These are phyloP conservation scores for Microplitis deprimator DNA, from an alignment of 2,888 invertebrate genomes.

Conservation along the genomic window DNA sequence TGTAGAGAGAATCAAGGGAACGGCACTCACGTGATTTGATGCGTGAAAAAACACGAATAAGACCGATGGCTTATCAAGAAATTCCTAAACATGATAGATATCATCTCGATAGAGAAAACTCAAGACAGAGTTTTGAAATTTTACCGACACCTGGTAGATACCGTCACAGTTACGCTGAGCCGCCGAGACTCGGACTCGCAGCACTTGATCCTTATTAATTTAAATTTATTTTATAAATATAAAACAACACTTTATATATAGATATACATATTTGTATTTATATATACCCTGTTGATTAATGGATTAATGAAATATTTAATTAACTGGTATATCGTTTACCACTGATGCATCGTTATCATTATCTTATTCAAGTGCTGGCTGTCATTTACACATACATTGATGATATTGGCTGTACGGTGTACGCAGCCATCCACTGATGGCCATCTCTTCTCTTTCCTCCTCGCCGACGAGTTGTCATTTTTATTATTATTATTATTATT, in stretches of 20 bases:
- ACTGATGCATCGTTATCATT: slow-evolving; percentile 40
- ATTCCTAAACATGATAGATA: slow-evolving; percentile 74
- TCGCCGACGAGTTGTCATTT: slow-evolving; percentile 3
- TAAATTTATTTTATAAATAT: slow-evolving; percentile 14
- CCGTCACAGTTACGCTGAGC: slow-evolving; percentile 69
- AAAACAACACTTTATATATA: not conserved
- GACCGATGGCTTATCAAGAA: slow-evolving; percentile 71
- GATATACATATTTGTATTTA: slow-evolving; percentile 26
- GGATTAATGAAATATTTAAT: slow-evolving; percentile 46
- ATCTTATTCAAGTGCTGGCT: slow-evolving; percentile 25
- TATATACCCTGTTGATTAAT: slow-evolving; percentile 41
- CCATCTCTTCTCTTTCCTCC: slow-evolving; percentile 12
- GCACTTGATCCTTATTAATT: slow-evolving; percentile 68
- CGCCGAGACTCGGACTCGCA: slow-evolving; percentile 67
- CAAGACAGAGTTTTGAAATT: slow-evolving; percentile 64
- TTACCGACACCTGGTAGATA: slow-evolving; percentile 66
- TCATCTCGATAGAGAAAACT: slow-evolving; percentile 72
- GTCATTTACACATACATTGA: slow-evolving; percentile 13
- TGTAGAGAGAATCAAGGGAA: slow-evolving; percentile 61
- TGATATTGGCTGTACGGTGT: slow-evolving; percentile 25
- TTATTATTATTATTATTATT: slow-evolving; percentile 14
- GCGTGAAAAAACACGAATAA: slow-evolving; percentile 63
- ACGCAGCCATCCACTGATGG: slow-evolving; percentile 3
- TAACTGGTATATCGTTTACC: slow-evolving; percentile 44
- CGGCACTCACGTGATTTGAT: slow-evolving; percentile 59